phyloP scores from a whole-genome alignment of 2,888 invertebrate species.

The Halocaridina rubra region DNA sequence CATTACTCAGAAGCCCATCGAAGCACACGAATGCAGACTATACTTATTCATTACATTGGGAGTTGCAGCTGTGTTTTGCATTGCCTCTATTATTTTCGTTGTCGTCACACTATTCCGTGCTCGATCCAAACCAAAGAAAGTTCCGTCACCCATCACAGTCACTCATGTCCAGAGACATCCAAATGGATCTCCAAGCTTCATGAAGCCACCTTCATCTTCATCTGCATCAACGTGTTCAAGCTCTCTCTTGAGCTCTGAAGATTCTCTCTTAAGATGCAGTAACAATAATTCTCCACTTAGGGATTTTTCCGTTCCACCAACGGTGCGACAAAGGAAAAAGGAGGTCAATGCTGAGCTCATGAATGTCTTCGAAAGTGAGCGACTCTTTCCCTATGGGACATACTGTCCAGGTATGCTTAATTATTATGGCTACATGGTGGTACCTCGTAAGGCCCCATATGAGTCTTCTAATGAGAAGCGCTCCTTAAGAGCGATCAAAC shows the following conservation, averaged over 20 bases:
- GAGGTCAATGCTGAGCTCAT: constrained; percentile 57
- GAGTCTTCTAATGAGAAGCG: constrained; percentile 12
- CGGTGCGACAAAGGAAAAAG: constrained; percentile 54
- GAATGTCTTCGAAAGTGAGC: constrained; percentile 41
- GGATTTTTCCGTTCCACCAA: constrained; percentile 47
- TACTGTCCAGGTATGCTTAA: constrained; percentile 56
- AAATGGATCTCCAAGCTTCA: neutral
- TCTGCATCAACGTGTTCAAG: constrained; percentile 8
- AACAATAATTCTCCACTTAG: neutral
- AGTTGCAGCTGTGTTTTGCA: constrained; percentile 54
- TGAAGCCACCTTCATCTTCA: neutral
- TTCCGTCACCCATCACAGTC: neutral
- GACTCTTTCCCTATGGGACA: constrained; percentile 4
- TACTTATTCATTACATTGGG: constrained; percentile 61
- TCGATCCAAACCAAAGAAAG: constrained; percentile 10
- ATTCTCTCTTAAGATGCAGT: neutral
- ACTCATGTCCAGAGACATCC: constrained; percentile 7
- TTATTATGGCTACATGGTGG: constrained; percentile 64
- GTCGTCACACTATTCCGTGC: constrained; percentile 38
- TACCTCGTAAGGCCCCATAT: constrained; percentile 36
- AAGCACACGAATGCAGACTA: constrained; percentile 49
- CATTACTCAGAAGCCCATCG: constrained; percentile 30
- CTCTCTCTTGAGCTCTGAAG: neutral
- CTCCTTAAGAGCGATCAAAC: constrained; percentile 23
- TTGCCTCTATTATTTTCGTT: constrained; percentile 50